Base-by-base conservation (phyloP, 1,140 invertebrate species). In the Heterodera schachtii region DNA sequence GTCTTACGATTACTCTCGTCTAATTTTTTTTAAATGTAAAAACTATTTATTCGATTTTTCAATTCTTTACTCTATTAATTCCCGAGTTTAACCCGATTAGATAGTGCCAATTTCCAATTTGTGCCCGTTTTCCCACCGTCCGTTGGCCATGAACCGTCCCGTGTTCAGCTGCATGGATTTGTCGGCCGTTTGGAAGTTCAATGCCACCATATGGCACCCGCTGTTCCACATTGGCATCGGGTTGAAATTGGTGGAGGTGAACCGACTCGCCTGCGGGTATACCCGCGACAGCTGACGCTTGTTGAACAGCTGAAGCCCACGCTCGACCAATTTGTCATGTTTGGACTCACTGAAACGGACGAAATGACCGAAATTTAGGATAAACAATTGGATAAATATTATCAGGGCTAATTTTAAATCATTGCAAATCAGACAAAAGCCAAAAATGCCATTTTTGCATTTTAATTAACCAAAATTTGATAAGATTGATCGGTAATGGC, bases 201-300 rank as follows among this genome's bases (percentile, higher is more conserved):
- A 46, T 3, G 88, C 88, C 8, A 88, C 85, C 95, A 98, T 96
- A 90, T 99, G 97, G 80, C 94, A 95, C 0, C 96, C 97, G 60
- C 93, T 93, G 90, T 96, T 97, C 97, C 97, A 99, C 90, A 98
- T 94, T 1, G 94, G 93, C 21, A 96, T 91, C 0, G 97, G 97
- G 91, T 95, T 96, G 90, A 97, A 98, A 91, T 99, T 99, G 0
- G 95, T 96, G 0, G 96, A 98, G 88, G 98, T 96, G 70, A 98
- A 93, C 75, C 97, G 92, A 89, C 95, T 94, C 0, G 95, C 95
- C 85, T 92, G 96, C 93, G 5, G 96, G 84, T 97, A 98, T 7
- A 98, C 95, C 71, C 96, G 92, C 85, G 95, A 96, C 78, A 99
- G 94, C 70, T 89, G 89, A 43, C 86, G 80, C 16, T 80, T 64